A percentile compares a stretch with the other conserved stretches of the same genome.
These are phyloP conservation scores for Bradysia coprophila DNA, from an alignment of 1,140 invertebrate species.

Conservation along the genomic window DNA sequence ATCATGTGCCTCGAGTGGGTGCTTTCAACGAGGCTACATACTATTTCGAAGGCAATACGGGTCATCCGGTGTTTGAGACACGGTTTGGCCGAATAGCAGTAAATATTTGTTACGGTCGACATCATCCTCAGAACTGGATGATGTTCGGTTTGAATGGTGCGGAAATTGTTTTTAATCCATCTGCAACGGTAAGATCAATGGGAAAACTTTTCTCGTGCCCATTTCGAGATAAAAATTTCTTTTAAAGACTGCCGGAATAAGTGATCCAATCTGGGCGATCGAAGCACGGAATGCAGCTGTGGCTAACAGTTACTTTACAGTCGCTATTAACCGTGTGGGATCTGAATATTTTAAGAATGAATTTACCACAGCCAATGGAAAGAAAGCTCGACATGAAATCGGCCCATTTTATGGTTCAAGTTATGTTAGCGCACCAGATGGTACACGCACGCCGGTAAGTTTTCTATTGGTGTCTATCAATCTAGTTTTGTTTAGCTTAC, in stretches of 20 bases:
- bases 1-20: slow-evolving; percentile 93
- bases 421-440: slow-evolving; percentile 89
- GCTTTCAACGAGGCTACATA: slow-evolving; percentile 99
- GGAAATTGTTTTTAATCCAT: slow-evolving; percentile 98
- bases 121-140: slow-evolving; percentile 96
- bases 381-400: slow-evolving; percentile 80
- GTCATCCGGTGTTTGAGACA: slow-evolving; percentile 86
- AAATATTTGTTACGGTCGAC: slow-evolving; percentile 96
- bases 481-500: not conserved
- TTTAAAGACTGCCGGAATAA: slow-evolving; percentile 34
- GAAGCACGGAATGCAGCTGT: slow-evolving; percentile 95
- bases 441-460: slow-evolving; percentile 65
- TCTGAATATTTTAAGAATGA: slow-evolving; percentile 79
- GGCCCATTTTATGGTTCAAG: slow-evolving; percentile 96
- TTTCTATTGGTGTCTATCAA: slow-evolving; percentile 4
- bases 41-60: slow-evolving; percentile 92
- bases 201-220: not conserved
- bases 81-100: slow-evolving; percentile 77
- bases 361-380: slow-evolving; percentile 89
- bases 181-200: slow-evolving; percentile 62
- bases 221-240: not conserved
- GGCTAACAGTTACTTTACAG: slow-evolving; percentile 87
- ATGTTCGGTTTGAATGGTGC: slow-evolving; percentile 94
- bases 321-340: slow-evolving; percentile 92
- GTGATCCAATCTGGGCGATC: slow-evolving; percentile 90